A percentile compares a stretch with the other conserved stretches of the same genome.
Evolutionary conservation across 23 tunicate species (phyloP).

Genomic region (Halocynthia roretzi): DNA sequence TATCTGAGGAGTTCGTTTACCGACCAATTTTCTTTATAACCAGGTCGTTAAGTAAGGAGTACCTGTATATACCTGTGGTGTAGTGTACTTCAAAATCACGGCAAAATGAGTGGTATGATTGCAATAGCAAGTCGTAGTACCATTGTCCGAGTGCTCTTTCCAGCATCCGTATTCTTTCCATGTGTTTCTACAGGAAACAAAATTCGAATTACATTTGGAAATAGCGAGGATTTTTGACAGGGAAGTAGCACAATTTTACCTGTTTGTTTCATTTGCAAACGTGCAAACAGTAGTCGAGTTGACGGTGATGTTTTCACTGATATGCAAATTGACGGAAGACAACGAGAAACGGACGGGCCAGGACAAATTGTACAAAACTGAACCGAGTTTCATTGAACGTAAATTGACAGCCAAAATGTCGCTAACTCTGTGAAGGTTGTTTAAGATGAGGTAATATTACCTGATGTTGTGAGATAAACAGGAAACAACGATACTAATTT

Average conservation of each 20-base stretch:
- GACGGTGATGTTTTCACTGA: neutral
- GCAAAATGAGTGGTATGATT: conserved; percentile 94
- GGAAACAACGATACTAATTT: too few relatives aligned
- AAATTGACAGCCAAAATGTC: conserved; percentile 15
- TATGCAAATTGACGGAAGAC: neutral
- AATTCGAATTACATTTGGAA: neutral
- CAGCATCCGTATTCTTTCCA: conserved; percentile 63
- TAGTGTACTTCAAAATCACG: conserved; percentile 43
- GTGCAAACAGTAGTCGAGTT: neutral
- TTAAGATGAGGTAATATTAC: too few relatives aligned
- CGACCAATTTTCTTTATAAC: too few relatives aligned
- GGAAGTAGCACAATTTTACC: neutral
- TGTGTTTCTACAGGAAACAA: conserved; percentile 14
- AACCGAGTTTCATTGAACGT: neutral
- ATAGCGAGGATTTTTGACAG: neutral
- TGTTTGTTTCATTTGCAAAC: neutral
- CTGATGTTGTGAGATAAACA: too few relatives aligned
- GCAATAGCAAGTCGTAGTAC: conserved; percentile 54
- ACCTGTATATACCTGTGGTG: conserved; percentile 13
- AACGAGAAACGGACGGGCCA: conserved; percentile 8
- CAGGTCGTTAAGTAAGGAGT: too few relatives aligned
- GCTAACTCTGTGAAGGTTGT: conserved; percentile 3
- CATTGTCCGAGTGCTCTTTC: neutral
- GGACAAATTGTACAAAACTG: neutral
- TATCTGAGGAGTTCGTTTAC: too few relatives aligned